Percentiles rank a stretch among this genome's conserved stretches.
Conservation (phyloP, 64 coral and sea anemone genomes). For the Catalaphyllia jardinei region DNA sequence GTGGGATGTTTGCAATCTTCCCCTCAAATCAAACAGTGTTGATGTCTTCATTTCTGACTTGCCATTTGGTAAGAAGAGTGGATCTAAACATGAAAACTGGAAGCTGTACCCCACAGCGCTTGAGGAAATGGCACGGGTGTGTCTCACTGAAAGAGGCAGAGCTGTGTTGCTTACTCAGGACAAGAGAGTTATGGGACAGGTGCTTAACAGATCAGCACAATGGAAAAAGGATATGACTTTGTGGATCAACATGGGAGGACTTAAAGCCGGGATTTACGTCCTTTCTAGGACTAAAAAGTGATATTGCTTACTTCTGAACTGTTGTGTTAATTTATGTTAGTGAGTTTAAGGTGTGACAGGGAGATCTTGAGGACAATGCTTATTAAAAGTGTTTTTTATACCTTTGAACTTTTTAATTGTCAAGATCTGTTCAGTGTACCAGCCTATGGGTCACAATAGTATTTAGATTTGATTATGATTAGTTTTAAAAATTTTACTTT, state of each 20-base stretch:
- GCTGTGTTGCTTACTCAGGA: conserved; percentile 93
- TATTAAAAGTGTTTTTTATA: no score
- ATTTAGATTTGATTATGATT: no score
- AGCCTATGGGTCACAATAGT: no score
- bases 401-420: no score
- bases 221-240: conserved; percentile 81
- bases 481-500: no score
- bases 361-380: no score
- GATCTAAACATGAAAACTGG: conserved; percentile 87
- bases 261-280: conserved; percentile 84
- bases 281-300: conserved; percentile 70
- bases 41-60: conserved; percentile 92
- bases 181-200: conserved; percentile 86
- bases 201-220: conserved; percentile 41
- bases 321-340: neutral
- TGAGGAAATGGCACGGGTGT: conserved; percentile 86
- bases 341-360: no score
- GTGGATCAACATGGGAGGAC: conserved; percentile 98
- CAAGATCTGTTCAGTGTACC: no score
- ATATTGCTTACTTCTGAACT: neutral
- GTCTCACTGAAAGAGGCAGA: conserved; percentile 57
- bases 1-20: conserved; percentile 92
- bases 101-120: conserved; percentile 84
- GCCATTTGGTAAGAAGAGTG: conserved; percentile 99
- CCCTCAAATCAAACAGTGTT: conserved; percentile 75